Conservation (phyloP, 1,140 invertebrate species). For the Trichonephila inaurata region DNA sequence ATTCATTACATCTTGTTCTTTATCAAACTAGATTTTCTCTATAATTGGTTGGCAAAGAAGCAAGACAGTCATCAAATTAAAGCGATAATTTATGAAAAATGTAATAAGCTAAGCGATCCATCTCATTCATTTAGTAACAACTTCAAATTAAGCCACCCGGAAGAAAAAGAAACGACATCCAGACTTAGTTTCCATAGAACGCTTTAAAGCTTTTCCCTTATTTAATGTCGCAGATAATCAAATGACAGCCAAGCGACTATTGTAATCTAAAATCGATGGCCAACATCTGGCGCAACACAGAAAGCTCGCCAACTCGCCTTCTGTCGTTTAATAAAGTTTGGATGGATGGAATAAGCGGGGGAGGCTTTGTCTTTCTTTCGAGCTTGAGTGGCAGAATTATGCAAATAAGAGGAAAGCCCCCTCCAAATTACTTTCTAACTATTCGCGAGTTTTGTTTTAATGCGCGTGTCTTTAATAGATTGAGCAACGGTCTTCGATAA, state of each 20-base stretch:
- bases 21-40: too few species aligned
- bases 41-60: too few species aligned
- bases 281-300: slow-evolving; percentile 29
- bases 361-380: slow-evolving; percentile 6
- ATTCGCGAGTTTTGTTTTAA: background rate
- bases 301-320: background rate
- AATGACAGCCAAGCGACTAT: background rate
- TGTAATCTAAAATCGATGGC: slow-evolving; percentile 54
- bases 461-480: background rate
- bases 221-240: slow-evolving; percentile 18
- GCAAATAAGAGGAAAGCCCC: background rate
- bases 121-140: too few species aligned
- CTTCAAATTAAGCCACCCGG: background rate
- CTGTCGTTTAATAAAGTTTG: slow-evolving; percentile 35
- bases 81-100: too few species aligned
- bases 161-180: background rate
- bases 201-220: background rate
- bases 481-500: background rate
- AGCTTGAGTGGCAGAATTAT: background rate
- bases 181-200: background rate
- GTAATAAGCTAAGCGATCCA: too few species aligned
- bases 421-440: slow-evolving; percentile 19
- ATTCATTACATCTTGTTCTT: too few species aligned
- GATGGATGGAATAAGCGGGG: background rate
- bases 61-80: too few species aligned